phyloP scores from a whole-genome alignment of 2,113 vertebrate genomes.

The Tragelaphus buxtoni region DNA sequence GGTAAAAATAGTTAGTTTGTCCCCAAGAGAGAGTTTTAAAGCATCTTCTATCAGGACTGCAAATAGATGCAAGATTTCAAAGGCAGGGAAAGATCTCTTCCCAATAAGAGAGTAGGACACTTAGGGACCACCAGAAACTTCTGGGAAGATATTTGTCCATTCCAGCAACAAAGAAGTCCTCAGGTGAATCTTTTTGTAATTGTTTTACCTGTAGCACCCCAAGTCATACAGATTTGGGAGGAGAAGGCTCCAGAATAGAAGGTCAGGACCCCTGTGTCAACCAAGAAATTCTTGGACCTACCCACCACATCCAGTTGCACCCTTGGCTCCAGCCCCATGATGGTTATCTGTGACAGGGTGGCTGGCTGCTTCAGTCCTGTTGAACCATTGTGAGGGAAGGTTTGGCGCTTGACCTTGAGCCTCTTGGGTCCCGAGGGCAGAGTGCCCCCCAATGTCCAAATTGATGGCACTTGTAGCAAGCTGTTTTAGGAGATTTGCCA shows the following conservation, averaged over 20 bases:
- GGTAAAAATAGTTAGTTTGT: background rate
- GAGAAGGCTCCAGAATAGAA: background rate
- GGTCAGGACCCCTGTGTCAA: background rate
- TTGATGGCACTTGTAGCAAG: background rate
- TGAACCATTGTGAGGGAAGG: background rate
- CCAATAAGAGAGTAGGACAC: background rate
- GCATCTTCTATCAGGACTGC: background rate
- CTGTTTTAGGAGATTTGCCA: background rate
- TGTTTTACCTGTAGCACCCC: background rate
- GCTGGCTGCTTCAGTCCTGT: background rate
- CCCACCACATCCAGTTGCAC: background rate
- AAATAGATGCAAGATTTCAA: background rate
- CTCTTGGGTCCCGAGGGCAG: background rate
- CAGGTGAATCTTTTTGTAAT: background rate
- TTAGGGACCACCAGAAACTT: background rate
- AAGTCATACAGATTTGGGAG: background rate
- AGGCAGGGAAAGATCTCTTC: background rate
- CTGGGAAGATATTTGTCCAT: background rate
- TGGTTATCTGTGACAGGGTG: background rate
- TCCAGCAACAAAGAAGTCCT: background rate
- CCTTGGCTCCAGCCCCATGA: background rate
- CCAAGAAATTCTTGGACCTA: background rate
- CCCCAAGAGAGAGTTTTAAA: background rate
- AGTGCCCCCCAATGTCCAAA: rapidly evolving
- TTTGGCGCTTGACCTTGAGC: background rate